phyloP scores from a whole-genome alignment of 2,797 vertebrate genomes.

The Chelon labrosus region DNA sequence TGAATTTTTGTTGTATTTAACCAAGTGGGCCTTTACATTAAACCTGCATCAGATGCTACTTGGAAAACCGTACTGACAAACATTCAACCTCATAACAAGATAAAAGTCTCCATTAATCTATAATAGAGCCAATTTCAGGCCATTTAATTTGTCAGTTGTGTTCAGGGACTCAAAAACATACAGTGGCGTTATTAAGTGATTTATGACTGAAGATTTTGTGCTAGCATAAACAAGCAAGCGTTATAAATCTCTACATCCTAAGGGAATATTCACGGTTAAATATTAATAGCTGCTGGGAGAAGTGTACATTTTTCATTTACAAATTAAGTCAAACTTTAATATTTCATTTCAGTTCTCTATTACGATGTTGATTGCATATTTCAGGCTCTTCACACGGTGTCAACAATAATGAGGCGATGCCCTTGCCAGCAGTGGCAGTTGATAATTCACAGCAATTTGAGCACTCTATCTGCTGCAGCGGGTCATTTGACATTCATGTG shows the following conservation, averaged over 20 bases:
- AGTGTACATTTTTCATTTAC: constrained; percentile 38
- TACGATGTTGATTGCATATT: constrained; percentile 40
- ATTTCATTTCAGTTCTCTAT: constrained; percentile 35
- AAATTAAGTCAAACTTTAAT: constrained; percentile 41
- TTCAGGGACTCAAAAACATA: background rate
- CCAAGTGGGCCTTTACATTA: too few relatives aligned
- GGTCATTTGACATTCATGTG: constrained; percentile 54
- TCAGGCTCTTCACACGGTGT: constrained; percentile 33
- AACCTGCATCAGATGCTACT: too few relatives aligned
- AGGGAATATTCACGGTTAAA: constrained; percentile 4
- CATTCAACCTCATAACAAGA: background rate
- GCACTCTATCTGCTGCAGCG: constrained; percentile 8
- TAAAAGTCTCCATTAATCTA: constrained; percentile 1
- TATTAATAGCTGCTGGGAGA: constrained; percentile 10
- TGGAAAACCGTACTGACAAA: background rate
- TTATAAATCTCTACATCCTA: constrained; percentile 9
- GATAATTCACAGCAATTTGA: constrained; percentile 46
- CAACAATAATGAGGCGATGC: constrained; percentile 41
- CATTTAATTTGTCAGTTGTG: background rate
- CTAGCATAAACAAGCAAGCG: constrained; percentile 8
- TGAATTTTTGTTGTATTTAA: too few relatives aligned
- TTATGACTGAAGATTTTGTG: background rate
- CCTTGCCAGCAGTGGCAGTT: constrained; percentile 14
- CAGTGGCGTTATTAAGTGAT: background rate
- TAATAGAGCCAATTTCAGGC: background rate